Base-by-base conservation (phyloP, 2,888 invertebrate species). In the Xiphydria camelus region DNA sequence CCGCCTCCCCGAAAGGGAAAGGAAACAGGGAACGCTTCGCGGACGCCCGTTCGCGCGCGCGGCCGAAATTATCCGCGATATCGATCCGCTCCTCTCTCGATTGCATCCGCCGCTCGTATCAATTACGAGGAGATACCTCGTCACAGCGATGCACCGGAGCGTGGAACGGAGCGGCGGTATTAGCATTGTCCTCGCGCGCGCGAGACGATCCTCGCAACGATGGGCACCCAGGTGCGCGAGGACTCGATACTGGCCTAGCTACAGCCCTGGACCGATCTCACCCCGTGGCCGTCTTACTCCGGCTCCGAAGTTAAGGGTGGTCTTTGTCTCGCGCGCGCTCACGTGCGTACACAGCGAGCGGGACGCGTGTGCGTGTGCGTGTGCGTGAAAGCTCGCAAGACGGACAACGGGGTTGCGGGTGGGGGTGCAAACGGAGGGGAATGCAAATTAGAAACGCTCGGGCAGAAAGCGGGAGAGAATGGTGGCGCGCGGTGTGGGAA, bases 381-480 rank as follows among this genome's bases (percentile, higher is more conserved):
- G 64, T 66, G 68, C 62, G 68, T 64, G 66, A 64, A 61, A 60
- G 61, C 61, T 63, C 59, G 63, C 60, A 66, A 69, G 68, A 68
- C 68, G 67, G 67, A 68, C 66, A 68, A 64, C 64, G 64, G 62
- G 56, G 57, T 58, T 54, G 55, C 57, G 51, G 54, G 59, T 53
- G 51, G 57, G 66, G 64, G 65, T 62, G 64, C 62, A 61, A 66
- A 68, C 65, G 66, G 66, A 73, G 73, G 73, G 72, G 74, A 72
- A 73, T 74, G 74, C 73, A 74, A 74, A 74, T 74, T 75, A 73
- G 70, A 73, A 70, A 70, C 69, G 70, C 67, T 70, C 66, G 69
- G 72, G 68, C 70, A 70, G 67, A 66, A 67, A 61, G 62, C 66
- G 61, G 49, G 50, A 49, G n/a, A n/a, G n/a, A n/a, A n/a, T n/a